Percentiles rank a stretch among this genome's conserved stretches.
phyloP scores from a whole-genome alignment of 2,113 vertebrate genomes.

The Aptenodytes forsteri region DNA sequence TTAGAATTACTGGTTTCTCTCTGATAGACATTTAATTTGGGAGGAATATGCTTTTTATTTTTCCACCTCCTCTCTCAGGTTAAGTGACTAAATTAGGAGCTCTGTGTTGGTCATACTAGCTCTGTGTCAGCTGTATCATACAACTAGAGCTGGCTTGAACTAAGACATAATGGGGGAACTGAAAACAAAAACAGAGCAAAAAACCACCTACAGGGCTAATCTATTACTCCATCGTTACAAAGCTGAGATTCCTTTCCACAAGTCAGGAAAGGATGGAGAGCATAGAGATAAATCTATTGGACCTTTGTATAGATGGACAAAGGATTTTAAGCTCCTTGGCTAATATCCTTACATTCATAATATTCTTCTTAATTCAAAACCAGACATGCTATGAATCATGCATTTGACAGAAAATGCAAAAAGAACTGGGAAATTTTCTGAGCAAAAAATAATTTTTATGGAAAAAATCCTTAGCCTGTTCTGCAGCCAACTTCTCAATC shows the following conservation, averaged over 20 bases:
- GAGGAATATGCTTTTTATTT: not conserved
- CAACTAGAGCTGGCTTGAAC: not conserved
- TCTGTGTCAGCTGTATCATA: not conserved
- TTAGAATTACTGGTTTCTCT: not conserved
- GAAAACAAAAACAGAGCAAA: not conserved
- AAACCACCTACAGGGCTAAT: not conserved
- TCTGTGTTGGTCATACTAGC: not conserved
- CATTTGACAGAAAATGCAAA: not conserved
- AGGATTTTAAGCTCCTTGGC: not conserved
- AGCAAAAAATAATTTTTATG: not conserved
- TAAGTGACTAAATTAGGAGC: not conserved
- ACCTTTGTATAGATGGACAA: not conserved
- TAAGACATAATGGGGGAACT: not conserved
- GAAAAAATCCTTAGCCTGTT: not conserved
- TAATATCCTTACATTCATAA: not conserved
- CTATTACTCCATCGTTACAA: not conserved
- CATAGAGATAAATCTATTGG: not conserved
- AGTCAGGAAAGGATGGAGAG: not conserved
- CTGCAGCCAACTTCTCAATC: not conserved
- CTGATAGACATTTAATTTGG: not conserved
- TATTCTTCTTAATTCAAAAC: not conserved
- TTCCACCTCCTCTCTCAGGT: not conserved
- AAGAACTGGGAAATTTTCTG: not conserved
- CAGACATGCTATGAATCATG: not conserved
- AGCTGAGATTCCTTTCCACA: not conserved